Base-by-base conservation (phyloP, 2,113 vertebrate genomes). In the Hucho hucho region DNA sequence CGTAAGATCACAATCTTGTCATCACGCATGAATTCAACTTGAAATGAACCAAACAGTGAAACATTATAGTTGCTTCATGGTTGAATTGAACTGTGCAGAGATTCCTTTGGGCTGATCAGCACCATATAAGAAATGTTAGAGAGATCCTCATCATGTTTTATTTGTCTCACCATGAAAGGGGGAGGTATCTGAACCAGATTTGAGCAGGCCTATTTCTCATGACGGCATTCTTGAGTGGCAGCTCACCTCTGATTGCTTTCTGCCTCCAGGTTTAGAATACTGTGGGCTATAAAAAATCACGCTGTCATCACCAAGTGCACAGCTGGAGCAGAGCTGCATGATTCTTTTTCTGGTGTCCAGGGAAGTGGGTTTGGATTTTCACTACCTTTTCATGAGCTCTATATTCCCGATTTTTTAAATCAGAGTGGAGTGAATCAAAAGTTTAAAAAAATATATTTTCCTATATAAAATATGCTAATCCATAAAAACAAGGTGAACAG, bases 221-320 rank as follows among this genome's bases (percentile, higher is more conserved):
- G 18, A 53, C 12, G 63, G 70, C 85, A 90, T 93, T 90, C 84
- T 79, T 90, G 70, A 83, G 72, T 90, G 91, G 88, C 87, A 88
- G 86, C 83, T 78, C 82, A 75, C 80, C 81, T 75, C 73, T 81
- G 74, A 82, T 46, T 77, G 76, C 80, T 81, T 87, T 86, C 46
- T 69, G 77, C 78, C 79, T 71, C 73, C 37, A 75, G 80, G 69
- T 75, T 66, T 64, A 58, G 69, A 66, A 69, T 69, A 82, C 77
- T 85, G 83, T 58, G 59, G 73, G 76, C 72, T 78, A 32, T 13
- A 47, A 76, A 86, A 85, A 79, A 73, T 76, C 63, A 68, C 67
- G 22, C 49, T 11, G 61, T 74, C 78, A 80, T 74, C 74, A 56
- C 72, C 66, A 16, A 66, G 64, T 71, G 80, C 69, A 75, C 75